A percentile compares a stretch with the other conserved stretches of the same genome.
Conservation (phyloP, 2,888 invertebrate species). For the Diplolepis rosae region DNA sequence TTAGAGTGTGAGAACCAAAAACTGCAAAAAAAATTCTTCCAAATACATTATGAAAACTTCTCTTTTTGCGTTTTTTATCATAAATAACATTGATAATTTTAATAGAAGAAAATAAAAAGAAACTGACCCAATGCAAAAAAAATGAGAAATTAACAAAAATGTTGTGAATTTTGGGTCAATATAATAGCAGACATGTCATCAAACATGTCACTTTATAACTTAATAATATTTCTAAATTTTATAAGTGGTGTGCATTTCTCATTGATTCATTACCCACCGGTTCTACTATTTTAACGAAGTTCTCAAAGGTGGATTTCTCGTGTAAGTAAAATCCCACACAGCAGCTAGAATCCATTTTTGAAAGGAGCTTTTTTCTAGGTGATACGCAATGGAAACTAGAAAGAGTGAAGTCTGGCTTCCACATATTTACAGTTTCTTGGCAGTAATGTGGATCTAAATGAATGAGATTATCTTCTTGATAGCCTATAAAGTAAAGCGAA, state of each 20-base stretch:
- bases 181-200: too few relatives aligned
- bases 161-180: too few relatives aligned
- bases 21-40: constrained; percentile 73
- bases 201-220: too few relatives aligned
- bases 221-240: too few relatives aligned
- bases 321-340: constrained; percentile 92
- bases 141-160: too few relatives aligned
- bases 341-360: constrained; percentile 94
- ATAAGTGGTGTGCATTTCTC: too few relatives aligned
- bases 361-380: constrained; percentile 88
- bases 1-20: constrained; percentile 75
- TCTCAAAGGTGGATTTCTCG: constrained; percentile 84
- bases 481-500: constrained; percentile 94
- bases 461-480: constrained; percentile 93
- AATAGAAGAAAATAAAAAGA: too few relatives aligned
- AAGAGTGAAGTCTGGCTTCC: constrained; percentile 85
- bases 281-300: constrained; percentile 82
- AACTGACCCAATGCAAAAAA: too few relatives aligned
- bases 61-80: too few relatives aligned
- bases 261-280: constrained; percentile 75
- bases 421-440: constrained; percentile 92
- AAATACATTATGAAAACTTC: too few relatives aligned
- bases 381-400: constrained; percentile 90
- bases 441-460: constrained; percentile 96
- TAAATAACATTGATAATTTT: too few relatives aligned